phyloP scores from a whole-genome alignment of 92 coral and sea anemone species.

The Epizoanthus ramosus region DNA sequence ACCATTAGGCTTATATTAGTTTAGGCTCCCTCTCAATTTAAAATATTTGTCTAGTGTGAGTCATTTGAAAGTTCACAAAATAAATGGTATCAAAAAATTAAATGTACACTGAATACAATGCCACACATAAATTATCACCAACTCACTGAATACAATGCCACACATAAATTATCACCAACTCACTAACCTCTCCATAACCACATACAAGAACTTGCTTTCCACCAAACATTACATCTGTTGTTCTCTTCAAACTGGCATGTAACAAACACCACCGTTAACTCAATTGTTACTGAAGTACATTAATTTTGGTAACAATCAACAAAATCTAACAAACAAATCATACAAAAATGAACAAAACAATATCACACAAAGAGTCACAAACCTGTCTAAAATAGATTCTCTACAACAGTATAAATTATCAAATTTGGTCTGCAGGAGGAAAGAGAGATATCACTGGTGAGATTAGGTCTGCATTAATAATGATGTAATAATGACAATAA shows the following conservation, averaged over 20 bases:
- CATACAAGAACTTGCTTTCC: constrained; percentile 99
- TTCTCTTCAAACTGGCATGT: constrained; percentile 85
- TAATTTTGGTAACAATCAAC: not conserved
- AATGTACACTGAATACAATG: no score
- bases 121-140: not conserved
- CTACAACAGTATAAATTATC: constrained; percentile 99
- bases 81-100: no score
- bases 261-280: not conserved
- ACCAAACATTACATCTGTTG: constrained; percentile 99
- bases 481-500: not conserved
- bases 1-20: no score
- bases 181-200: constrained; percentile 98
- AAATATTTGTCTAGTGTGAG: no score
- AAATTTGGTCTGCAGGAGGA: constrained; percentile 89
- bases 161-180: not conserved
- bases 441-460: constrained; percentile 2
- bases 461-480: not conserved
- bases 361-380: not conserved
- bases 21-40: no score
- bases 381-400: constrained; percentile 99
- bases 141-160: no score
- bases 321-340: not conserved
- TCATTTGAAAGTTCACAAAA: no score
- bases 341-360: not conserved
- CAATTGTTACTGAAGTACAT: not conserved